Evolutionary conservation across 2,888 invertebrate genomes (phyloP).

Genomic region (Boloria euphrosyne): DNA sequence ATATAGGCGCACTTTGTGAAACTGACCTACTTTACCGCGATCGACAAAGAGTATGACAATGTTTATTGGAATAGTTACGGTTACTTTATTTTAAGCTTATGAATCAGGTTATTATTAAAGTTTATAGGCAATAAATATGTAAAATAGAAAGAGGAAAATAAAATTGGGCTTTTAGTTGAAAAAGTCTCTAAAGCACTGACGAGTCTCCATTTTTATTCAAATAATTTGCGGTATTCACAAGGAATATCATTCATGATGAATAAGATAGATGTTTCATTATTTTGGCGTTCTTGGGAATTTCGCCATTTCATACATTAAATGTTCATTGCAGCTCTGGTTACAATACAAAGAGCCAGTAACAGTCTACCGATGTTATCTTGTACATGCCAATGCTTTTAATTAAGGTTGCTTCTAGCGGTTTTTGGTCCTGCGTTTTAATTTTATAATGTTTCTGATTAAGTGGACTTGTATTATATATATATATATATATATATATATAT

Average conservation of each 20-base stretch:
- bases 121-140: too few species aligned
- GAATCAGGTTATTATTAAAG: background rate
- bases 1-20: constrained; percentile 28
- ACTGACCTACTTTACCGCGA: constrained; percentile 30
- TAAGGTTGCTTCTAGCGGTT: constrained; percentile 14
- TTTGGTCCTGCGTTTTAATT: constrained; percentile 5
- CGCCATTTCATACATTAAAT: constrained; percentile 22
- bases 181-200: background rate
- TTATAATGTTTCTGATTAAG: background rate
- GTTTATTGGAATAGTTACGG: constrained; percentile 18
- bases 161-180: background rate
- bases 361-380: constrained; percentile 28
- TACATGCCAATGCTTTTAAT: constrained; percentile 33
- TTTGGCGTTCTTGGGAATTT: constrained; percentile 29
- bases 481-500: too few species aligned
- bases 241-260: constrained; percentile 15
- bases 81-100: constrained; percentile 24
- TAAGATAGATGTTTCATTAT: constrained; percentile 17
- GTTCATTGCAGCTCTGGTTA: constrained; percentile 26
- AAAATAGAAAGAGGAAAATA: too few species aligned
- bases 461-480: background rate
- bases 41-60: constrained; percentile 31
- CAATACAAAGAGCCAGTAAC: constrained; percentile 32
- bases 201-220: constrained; percentile 1
- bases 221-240: constrained; percentile 6